Evolutionary conservation across 2,888 invertebrate genomes (phyloP).

Genomic region (Pelosia muscerda): DNA sequence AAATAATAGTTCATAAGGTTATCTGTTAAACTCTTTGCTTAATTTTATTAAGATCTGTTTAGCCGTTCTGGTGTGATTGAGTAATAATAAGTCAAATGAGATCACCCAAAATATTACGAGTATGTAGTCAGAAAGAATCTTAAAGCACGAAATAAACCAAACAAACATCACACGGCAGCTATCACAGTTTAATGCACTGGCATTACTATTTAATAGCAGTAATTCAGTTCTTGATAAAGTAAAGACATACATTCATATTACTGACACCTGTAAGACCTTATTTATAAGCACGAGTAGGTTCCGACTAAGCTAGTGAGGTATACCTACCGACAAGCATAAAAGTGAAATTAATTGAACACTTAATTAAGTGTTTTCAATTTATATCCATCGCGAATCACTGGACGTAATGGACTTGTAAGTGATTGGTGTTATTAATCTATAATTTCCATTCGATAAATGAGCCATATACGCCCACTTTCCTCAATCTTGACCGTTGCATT

Average conservation of each 20-base stretch:
- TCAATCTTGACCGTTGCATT: conserved; percentile 46
- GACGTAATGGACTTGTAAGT: conserved; percentile 61
- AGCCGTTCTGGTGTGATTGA: not conserved
- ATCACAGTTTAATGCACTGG: not conserved
- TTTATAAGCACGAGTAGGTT: conserved; percentile 12
- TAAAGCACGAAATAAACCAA: not conserved
- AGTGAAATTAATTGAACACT: conserved; percentile 43
- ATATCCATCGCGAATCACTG: conserved; percentile 58
- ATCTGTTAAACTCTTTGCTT: not conserved
- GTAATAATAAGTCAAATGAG: too few species aligned
- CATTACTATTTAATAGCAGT: conserved; percentile 4
- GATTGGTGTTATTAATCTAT: conserved; percentile 68
- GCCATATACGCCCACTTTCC: conserved; percentile 58
- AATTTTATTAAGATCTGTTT: not conserved
- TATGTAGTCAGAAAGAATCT: too few species aligned
- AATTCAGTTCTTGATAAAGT: conserved; percentile 13
- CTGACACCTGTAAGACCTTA: conserved; percentile 22
- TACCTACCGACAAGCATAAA: conserved; percentile 31
- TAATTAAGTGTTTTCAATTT: conserved; percentile 55
- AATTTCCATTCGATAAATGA: conserved; percentile 68
- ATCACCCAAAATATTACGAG: too few species aligned
- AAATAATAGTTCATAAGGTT: too few species aligned
- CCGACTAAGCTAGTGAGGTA: conserved; percentile 16
- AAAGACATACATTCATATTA: conserved; percentile 12
- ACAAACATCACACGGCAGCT: not conserved